phyloP scores from a whole-genome alignment of 2,797 vertebrate species.

The Urosaurus nigricauda region DNA sequence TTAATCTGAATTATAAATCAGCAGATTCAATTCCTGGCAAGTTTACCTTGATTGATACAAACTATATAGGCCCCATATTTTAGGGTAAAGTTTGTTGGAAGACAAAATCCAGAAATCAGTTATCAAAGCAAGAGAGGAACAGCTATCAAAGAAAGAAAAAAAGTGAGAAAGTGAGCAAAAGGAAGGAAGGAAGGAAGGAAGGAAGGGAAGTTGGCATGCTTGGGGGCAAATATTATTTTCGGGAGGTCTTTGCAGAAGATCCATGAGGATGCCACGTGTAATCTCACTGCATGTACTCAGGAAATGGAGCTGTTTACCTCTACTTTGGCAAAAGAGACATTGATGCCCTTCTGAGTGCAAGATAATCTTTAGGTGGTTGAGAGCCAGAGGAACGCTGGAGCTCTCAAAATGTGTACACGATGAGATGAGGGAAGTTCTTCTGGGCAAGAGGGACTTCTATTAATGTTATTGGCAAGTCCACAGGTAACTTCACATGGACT shows the following conservation, averaged over 20 bases:
- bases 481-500: conserved; percentile 70
- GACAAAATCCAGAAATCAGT: neutral
- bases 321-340: neutral
- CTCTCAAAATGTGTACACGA: conserved; percentile 26
- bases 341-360: conserved; percentile 45
- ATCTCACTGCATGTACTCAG: neutral
- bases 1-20: too few species aligned
- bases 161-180: neutral
- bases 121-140: neutral
- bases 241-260: neutral
- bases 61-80: neutral
- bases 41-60: neutral
- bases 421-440: conserved; percentile 60
- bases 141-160: neutral
- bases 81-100: neutral
- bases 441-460: conserved; percentile 65
- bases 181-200: neutral
- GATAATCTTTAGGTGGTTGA: conserved; percentile 48
- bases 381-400: conserved; percentile 41
- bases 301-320: conserved; percentile 22
- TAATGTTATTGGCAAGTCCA: conserved; percentile 71
- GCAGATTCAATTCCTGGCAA: neutral
- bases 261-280: conserved; percentile 10
- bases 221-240: neutral
- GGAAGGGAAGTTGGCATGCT: neutral